Percentiles rank a stretch among this genome's conserved stretches.
Conservation (phyloP, 30 jellyfish, hydroid and myxozoan genomes). For the Turritopsis dohrnii region DNA sequence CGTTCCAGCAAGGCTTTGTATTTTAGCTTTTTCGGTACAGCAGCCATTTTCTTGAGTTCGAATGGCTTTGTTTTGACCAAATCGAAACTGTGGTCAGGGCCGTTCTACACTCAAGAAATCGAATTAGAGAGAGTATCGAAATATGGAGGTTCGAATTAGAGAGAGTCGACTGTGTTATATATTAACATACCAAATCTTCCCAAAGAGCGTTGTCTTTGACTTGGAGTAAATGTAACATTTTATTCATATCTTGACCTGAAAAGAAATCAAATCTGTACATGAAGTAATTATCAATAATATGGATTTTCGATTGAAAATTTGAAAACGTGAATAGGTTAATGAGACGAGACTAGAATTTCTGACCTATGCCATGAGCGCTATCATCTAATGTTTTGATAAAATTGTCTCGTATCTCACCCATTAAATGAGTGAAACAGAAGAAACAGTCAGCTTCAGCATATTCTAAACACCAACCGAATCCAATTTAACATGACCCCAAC, state of each 20-base stretch:
- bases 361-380: constrained; percentile 87
- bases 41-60: too few species aligned
- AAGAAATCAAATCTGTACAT: not conserved
- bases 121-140: too few species aligned
- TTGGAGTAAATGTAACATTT: constrained; percentile 51
- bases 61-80: too few species aligned
- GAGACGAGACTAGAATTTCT: not conserved
- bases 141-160: too few species aligned
- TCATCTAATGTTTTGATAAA: constrained; percentile 84
- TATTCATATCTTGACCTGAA: constrained; percentile 65
- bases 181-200: constrained; percentile 68
- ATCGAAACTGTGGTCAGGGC: too few species aligned
- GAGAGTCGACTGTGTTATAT: too few species aligned
- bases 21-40: too few species aligned
- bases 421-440: constrained; percentile 82
- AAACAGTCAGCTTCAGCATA: constrained; percentile 92
- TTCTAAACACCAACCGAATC: constrained; percentile 23
- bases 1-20: too few species aligned
- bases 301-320: too few species aligned
- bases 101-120: too few species aligned
- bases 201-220: constrained; percentile 63
- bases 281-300: too few species aligned
- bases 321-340: not conserved
- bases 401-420: constrained; percentile 95
- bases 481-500: not conserved